Conservation (phyloP, 2,113 vertebrate genomes). For the Xerus inauris region DNA sequence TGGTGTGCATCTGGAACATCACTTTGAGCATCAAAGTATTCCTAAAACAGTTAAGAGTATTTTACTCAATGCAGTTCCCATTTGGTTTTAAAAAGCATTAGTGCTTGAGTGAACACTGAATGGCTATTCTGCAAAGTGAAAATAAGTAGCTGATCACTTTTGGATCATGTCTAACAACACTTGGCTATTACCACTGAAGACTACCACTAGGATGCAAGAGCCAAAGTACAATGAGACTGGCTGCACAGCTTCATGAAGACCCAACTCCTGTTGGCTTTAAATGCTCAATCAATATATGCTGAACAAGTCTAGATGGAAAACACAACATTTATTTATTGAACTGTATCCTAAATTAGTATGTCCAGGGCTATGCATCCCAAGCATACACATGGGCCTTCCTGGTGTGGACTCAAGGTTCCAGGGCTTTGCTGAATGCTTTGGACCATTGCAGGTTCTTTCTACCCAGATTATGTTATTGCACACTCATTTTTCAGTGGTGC, state of each 20-base stretch:
- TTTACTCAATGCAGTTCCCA: constrained; percentile 34
- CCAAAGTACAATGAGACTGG: neutral
- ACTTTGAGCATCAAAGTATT: constrained; percentile 55
- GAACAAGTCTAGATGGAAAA: neutral
- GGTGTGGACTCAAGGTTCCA: neutral
- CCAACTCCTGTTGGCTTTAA: neutral
- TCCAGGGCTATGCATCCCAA: too few species aligned
- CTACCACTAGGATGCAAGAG: neutral
- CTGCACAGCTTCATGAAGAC: neutral
- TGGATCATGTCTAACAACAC: constrained; percentile 25
- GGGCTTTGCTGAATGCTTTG: neutral
- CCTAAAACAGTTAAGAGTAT: constrained; percentile 51
- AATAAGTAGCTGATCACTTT: constrained; percentile 65
- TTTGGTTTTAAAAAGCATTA: constrained; percentile 62
- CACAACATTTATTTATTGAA: neutral
- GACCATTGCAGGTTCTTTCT: neutral
- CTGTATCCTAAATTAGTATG: neutral
- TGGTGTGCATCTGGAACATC: neutral
- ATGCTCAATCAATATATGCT: neutral
- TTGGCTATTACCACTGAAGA: constrained; percentile 26
- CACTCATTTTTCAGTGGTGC: neutral
- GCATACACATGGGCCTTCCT: neutral
- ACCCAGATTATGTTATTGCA: neutral
- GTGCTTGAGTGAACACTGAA: constrained; percentile 57
- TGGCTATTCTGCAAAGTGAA: constrained; percentile 62